Evolutionary conservation across 1,140 invertebrate species (phyloP), one percentile per base, ranked within the genome.

Genomic region (Drosophila repleta): DNA sequence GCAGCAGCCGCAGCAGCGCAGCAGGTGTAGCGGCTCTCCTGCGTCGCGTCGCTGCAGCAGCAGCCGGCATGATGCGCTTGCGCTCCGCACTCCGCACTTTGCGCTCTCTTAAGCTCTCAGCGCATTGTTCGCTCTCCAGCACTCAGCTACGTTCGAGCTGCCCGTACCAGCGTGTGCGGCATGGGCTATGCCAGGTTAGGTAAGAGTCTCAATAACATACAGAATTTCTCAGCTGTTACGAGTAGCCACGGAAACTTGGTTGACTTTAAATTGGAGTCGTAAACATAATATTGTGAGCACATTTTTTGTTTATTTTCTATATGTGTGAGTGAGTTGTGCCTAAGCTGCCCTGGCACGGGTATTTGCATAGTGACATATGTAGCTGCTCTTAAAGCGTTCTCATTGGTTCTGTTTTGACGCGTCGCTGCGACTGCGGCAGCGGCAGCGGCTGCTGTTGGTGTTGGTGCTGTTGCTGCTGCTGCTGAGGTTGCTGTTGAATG

Each of bases 21-120:
- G 72, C 74, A 76, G 65, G 74, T 63, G 74, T 46, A 68, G 45
- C 26, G 62, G n/a, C 49, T 80, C 75, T 74, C 66, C 41, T 52
- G 45, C 64, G 35, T 45, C 8, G 78, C 69, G 69, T 46, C 37
- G 58, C 55, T 45, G 78, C 78, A 1, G 51, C 20, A 26, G 32
- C 37, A 60, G 48, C 55, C 48, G 55, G 48, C 75, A 18, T 29
- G 29, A 67, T 68, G 65, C 68, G 52, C 76, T 74, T 75, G 70
- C 61, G 70, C 52, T 61, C 41, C 29, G 1, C 26, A n/a, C 17
- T 69, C 20, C 51, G 4, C 58, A 29, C 57, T 67, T 49, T 45
- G 4, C 58, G 20, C 61, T 67, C 53, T 46, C 15, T 21, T 48
- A 7, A 46, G 32, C 29, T 10, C 51, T 56, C 13, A 0, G 24